These are phyloP conservation scores for Hirtodrosophila confusa DNA, from an alignment of 2,888 invertebrate genomes.

Conservation along the genomic window DNA sequence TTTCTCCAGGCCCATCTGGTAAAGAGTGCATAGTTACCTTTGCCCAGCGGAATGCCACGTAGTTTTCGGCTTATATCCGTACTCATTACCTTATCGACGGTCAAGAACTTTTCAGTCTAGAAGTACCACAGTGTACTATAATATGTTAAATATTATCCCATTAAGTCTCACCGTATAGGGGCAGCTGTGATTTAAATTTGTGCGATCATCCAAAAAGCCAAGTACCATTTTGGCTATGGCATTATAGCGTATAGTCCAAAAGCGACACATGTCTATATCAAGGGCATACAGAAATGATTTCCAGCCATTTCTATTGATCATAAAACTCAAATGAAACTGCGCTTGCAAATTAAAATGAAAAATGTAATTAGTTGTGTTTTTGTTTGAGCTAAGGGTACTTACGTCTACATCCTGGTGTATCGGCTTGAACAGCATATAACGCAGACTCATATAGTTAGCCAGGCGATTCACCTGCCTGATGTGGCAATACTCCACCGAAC, in stretches of 20 bases:
- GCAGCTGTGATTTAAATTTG: constrained; percentile 38
- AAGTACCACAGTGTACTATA: background rate
- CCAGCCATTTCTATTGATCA: constrained; percentile 30
- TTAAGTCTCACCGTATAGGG: constrained; percentile 28
- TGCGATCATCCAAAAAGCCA: constrained; percentile 8
- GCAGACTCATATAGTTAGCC: constrained; percentile 12
- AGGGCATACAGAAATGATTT: constrained; percentile 19
- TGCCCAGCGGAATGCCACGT: constrained; percentile 16
- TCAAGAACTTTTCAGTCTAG: constrained; percentile 10
- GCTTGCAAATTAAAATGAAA: background rate
- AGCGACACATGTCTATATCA: constrained; percentile 39
- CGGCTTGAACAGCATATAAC: background rate
- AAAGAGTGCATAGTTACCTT: constrained; percentile 30
- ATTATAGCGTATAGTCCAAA: constrained; percentile 25
- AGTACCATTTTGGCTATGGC: constrained; percentile 31
- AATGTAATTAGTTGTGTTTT: background rate
- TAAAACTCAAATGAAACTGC: constrained; percentile 13
- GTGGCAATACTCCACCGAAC: constrained; percentile 12
- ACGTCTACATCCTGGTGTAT: constrained; percentile 8
- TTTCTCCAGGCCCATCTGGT: constrained; percentile 16
- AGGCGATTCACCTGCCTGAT: background rate
- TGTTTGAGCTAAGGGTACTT: background rate
- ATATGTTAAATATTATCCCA: no score
- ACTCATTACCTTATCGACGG: constrained; percentile 13
- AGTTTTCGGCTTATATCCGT: constrained; percentile 16